These are phyloP conservation scores for Gorsachius magnificus DNA, from an alignment of 2,797 vertebrate genomes.

Conservation along the genomic window DNA sequence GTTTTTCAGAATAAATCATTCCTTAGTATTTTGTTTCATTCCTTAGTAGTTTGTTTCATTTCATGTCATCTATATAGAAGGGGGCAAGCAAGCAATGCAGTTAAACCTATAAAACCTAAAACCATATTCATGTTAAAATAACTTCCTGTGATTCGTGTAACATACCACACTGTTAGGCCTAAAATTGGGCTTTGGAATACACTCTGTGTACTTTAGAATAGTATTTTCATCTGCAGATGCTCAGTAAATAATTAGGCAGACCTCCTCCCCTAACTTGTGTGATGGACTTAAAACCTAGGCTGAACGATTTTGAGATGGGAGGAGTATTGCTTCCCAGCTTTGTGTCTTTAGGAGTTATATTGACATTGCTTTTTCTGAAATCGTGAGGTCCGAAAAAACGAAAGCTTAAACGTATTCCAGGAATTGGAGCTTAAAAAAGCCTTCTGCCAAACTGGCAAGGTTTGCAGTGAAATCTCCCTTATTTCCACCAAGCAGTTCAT, in stretches of 20 bases:
- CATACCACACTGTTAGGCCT: neutral
- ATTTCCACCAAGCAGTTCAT: neutral
- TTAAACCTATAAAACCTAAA: neutral
- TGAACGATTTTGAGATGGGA: neutral
- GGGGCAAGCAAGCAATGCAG: neutral
- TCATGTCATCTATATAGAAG: neutral
- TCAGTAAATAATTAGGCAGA: neutral
- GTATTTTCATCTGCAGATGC: neutral
- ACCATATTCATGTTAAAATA: neutral
- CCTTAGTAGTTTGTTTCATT: neutral
- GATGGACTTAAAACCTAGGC: neutral
- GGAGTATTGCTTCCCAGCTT: neutral
- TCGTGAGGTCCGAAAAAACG: neutral
- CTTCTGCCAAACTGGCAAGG: neutral
- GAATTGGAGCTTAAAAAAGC: neutral
- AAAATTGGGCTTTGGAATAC: neutral
- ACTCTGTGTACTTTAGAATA: neutral
- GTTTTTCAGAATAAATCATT: neutral
- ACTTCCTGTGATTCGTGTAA: neutral
- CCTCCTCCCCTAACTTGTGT: neutral
- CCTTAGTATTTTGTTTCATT: neutral
- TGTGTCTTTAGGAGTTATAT: neutral
- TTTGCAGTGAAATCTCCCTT: neutral
- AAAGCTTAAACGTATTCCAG: neutral
- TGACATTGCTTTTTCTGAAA: neutral